Conservation (phyloP, 1,140 invertebrate species). For the Papilio dardanus region DNA sequence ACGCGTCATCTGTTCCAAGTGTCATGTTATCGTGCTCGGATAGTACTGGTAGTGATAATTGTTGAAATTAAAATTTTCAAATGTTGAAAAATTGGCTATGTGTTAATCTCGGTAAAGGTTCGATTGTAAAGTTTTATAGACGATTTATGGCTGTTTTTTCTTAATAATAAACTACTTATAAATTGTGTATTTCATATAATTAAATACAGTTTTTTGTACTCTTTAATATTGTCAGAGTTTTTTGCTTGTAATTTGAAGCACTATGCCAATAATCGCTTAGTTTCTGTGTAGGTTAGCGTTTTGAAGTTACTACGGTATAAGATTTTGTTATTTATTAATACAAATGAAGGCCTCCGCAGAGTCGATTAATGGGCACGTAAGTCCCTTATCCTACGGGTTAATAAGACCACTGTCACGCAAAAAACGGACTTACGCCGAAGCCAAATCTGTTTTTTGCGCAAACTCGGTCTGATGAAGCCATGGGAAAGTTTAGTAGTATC, state of each 20-base stretch:
- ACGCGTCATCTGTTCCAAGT: not conserved
- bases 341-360: conserved; percentile 63
- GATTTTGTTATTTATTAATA: conserved; percentile 80
- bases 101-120: conserved; percentile 48
- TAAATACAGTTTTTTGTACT: conserved; percentile 26
- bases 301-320: conserved; percentile 61
- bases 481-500: too few species aligned
- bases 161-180: conserved; percentile 27
- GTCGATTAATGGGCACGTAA: conserved; percentile 45
- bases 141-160: conserved; percentile 50
- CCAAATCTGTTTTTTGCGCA: too few species aligned
- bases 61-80: conserved; percentile 55
- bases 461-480: too few species aligned
- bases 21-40: not conserved
- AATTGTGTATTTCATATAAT: conserved; percentile 1
- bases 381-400: too few species aligned
- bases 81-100: conserved; percentile 57
- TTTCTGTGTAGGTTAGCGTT: conserved; percentile 71
- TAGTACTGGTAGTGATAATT: conserved; percentile 14
- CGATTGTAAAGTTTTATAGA: conserved; percentile 48
- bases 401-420: too few species aligned
- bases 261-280: conserved; percentile 74
- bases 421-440: too few species aligned
- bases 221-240: not conserved
- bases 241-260: conserved; percentile 39